phyloP scores from a whole-genome alignment of 2,797 vertebrate species.

The Lithobates sylvaticus region DNA sequence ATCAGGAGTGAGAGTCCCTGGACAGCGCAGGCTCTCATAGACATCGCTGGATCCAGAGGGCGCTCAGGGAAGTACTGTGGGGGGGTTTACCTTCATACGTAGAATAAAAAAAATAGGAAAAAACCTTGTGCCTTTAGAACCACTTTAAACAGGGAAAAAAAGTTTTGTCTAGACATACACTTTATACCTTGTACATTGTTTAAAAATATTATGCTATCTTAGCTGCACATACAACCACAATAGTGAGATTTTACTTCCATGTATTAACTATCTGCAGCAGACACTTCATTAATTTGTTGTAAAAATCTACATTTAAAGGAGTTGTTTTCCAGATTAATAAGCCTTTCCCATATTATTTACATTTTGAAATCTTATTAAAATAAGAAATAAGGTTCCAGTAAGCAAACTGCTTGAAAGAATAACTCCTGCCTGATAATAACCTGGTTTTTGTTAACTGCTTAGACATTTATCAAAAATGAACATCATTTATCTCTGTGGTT shows the following conservation, averaged over 20 bases:
- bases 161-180: no score
- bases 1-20: no score
- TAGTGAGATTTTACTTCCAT: neutral
- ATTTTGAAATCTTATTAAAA: conserved; percentile 82
- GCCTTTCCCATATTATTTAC: conserved; percentile 82
- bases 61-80: no score
- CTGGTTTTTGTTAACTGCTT: conserved; percentile 78
- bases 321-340: conserved; percentile 74
- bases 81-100: no score
- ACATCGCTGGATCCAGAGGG: no score
- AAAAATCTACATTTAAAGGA: conserved; percentile 62
- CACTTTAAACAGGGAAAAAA: no score
- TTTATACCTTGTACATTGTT: no score
- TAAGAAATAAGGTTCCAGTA: conserved; percentile 80
- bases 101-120: no score
- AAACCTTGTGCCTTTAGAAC: no score
- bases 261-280: conserved; percentile 16
- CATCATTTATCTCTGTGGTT: conserved; percentile 85
- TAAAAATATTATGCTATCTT: no score
- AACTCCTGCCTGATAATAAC: conserved; percentile 82
- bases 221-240: neutral
- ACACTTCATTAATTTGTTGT: neutral
- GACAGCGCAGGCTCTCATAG: no score
- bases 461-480: conserved; percentile 83
- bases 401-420: conserved; percentile 78